Conservation (phyloP, 2,113 vertebrate species). For the Cyrtonyx montezumae region DNA sequence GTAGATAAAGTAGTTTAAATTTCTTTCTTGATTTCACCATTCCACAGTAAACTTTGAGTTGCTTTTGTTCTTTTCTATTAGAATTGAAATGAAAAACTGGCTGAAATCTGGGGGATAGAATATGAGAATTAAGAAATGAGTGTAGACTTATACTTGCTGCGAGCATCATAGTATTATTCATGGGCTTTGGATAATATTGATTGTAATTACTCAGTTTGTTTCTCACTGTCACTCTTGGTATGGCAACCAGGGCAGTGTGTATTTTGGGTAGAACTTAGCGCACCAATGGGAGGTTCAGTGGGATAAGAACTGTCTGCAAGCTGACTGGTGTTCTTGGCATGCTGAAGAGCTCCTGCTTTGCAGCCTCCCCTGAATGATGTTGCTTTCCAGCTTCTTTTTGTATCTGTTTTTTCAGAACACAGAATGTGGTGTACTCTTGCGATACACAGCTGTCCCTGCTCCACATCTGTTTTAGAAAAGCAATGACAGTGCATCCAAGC, state of each 20-base stretch:
- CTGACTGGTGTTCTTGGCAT: neutral
- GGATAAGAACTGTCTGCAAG: neutral
- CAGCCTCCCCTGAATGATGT: neutral
- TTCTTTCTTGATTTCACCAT: neutral
- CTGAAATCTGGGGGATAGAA: neutral
- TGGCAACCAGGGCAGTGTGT: fast-evolving
- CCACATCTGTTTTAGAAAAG: neutral
- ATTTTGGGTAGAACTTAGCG: neutral
- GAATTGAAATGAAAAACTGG: neutral
- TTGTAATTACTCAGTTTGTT: neutral
- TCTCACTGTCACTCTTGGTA: fast-evolving
- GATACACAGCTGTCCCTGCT: neutral
- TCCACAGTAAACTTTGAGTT: neutral
- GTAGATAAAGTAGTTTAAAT: neutral
- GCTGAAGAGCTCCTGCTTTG: neutral
- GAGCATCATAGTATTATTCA: neutral
- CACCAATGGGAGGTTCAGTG: neutral
- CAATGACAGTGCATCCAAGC: fast-evolving
- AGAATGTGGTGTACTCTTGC: fast-evolving
- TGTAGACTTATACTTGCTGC: fast-evolving
- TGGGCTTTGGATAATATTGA: neutral
- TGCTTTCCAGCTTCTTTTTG: neutral
- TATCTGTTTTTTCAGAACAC: fast-evolving
- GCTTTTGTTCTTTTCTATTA: neutral
- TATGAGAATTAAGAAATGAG: neutral